Evolutionary conservation across 2,797 vertebrate genomes (phyloP), one percentile per base, ranked within the genome.

Genomic region (Xiphorhynchus erythropygius): DNA sequence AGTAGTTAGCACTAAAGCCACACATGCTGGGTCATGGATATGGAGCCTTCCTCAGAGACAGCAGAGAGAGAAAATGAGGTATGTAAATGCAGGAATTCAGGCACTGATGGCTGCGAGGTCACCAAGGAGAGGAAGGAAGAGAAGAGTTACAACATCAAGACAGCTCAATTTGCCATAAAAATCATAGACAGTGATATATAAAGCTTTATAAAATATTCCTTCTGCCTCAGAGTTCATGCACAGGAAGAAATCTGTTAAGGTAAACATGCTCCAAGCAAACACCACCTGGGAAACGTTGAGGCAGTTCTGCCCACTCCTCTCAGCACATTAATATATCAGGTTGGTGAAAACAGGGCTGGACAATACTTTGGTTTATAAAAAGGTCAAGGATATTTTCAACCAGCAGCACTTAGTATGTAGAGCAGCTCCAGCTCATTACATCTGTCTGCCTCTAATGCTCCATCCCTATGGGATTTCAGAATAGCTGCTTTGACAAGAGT

Each of bases 331-430:
- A 80, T 65, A 41, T 1, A 0, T 57, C 46, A 57, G 46, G 42
- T 62, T 70, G 69, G 47, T 73, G 63, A 87, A 90, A 94, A 92
- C 39, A 73, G 52, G n/a, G 39, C 39, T 69, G 84, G 81, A 82
- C 89, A 87, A 59, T 69, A 65, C 52, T 85, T 55, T 47, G 27
- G 50, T 79, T 89, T 89, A 69, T 89, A 60, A 80, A 89, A 89
- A 87, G 73, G 76, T 68, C 82, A 94, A 64, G 63, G 39, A 46
- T 93, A n/a, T 80, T 95, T 82, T 90, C 89, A 92, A 55, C 49
- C 71, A 95, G 82, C 42, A 85, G 76, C 49, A 74, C 46, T 92
- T 68, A 28, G 56, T 80, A 85, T 83, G 73, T 67, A 39, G 53
- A 95, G 37, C 71, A 87, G 57, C 55, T 62, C 60, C 79, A 87